A percentile compares a stretch with the other conserved stretches of the same genome.
Evolutionary conservation across 2,888 invertebrate species (phyloP).

Genomic region (Ormyrus nitidulus): DNA sequence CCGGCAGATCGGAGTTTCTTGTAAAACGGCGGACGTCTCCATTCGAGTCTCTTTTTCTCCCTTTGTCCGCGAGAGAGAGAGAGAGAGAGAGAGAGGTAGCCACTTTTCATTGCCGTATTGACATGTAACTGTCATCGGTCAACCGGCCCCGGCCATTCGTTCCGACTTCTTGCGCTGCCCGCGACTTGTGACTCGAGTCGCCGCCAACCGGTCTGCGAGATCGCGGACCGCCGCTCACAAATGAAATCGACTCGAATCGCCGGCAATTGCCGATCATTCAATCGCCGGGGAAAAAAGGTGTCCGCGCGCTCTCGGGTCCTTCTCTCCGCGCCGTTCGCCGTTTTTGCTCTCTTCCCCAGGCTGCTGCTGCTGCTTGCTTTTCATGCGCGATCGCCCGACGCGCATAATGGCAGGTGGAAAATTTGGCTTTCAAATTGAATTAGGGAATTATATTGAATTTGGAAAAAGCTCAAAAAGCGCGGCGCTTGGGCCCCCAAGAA

Average conservation of each 20-base stretch:
- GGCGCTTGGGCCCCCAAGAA: neutral
- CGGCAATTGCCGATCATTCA: constrained; percentile 58
- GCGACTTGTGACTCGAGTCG: constrained; percentile 20
- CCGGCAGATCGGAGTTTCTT: constrained; percentile 55
- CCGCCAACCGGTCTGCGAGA: constrained; percentile 21
- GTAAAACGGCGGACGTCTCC: constrained; percentile 53
- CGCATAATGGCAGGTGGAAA: too few relatives aligned
- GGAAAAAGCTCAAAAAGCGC: too few relatives aligned
- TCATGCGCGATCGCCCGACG: too few relatives aligned
- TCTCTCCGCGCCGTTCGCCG: neutral
- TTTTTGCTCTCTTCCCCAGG: constrained; percentile 19
- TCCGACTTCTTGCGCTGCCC: constrained; percentile 55
- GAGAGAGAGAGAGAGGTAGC: constrained; percentile 55
- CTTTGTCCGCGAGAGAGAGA: constrained; percentile 42
- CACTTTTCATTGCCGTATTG: constrained; percentile 72
- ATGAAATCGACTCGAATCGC: constrained; percentile 58
- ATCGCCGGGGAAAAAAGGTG: constrained; percentile 52
- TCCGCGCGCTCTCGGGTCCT: constrained; percentile 1
- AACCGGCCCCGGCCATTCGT: constrained; percentile 57
- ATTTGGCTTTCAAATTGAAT: too few relatives aligned
- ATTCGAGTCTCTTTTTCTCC: constrained; percentile 40
- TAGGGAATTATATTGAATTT: too few relatives aligned
- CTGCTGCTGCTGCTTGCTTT: too few relatives aligned
- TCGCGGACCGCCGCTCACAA: constrained; percentile 8
- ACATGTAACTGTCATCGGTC: constrained; percentile 74